Base-by-base conservation (phyloP, 2,113 vertebrate genomes). In the Caloenas nicobarica region DNA sequence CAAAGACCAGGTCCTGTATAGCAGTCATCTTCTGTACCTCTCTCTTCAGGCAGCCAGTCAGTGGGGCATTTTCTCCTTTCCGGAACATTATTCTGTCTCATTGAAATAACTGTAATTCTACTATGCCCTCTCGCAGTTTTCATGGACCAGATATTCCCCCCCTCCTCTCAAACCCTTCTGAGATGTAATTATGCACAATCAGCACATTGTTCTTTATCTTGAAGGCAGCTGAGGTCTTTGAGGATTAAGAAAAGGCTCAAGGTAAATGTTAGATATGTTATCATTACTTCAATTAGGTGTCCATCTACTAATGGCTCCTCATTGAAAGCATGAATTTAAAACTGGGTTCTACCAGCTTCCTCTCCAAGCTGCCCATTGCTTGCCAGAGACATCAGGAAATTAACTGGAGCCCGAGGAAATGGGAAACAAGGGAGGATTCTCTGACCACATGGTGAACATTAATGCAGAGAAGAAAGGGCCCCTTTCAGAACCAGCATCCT, bases 241-340 rank as follows among this genome's bases (percentile, higher is more conserved):
- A 93, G 81, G 70, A 92, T 84, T 85, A 95, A 64, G 42, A 68
- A 76, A 94, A 95, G 31, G 77, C 69, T 62, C 24, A 71, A 85
- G 28, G 73, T 89, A 94, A 93, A 91, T 89, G 61, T 84, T 89
- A 83, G 50, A 36, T 74, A 31, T 53, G 42, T 42, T 92, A 60
- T 86, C 93, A 74, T 60, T 86, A 65, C 31, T 42, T 89, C 79
- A 94, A 84, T 94, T 88, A 84, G 53, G 18, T 46, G 54, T 81
- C 65, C 51, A 29, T 57, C 83, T 72, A 28, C 53, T 64, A 84
- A 61, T 61, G 89, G 40, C 13, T 87, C 56, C 81, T 81, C 61
- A 76, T 58, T 36, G 44, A 89, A 88, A 85, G 17, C 31, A 66
- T 4, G 2, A 76, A 84, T 85, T 87, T 93, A 93, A 86, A 87